phyloP scores from a whole-genome alignment of 2,797 vertebrate species.

The Ptychadena robeensis region DNA sequence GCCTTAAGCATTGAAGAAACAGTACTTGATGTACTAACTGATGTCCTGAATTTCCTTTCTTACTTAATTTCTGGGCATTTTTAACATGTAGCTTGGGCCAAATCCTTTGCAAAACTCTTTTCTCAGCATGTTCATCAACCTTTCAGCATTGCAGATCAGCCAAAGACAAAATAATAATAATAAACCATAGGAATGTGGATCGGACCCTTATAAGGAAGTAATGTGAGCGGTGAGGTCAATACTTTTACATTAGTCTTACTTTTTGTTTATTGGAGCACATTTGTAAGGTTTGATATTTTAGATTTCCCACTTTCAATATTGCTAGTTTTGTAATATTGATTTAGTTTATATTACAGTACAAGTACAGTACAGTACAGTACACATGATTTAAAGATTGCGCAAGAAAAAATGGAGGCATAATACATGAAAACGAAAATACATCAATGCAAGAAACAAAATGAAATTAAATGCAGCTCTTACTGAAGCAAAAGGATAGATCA shows the following conservation, averaged over 20 bases:
- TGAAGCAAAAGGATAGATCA: too few relatives aligned
- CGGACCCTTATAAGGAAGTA: constrained; percentile 51
- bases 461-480: too few relatives aligned
- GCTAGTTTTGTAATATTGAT: background rate
- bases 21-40: constrained; percentile 76
- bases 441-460: too few relatives aligned
- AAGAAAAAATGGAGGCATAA: too few relatives aligned
- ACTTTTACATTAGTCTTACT: constrained; percentile 9
- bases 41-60: constrained; percentile 76
- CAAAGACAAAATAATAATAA: constrained; percentile 70
- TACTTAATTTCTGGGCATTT: constrained; percentile 54
- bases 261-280: background rate
- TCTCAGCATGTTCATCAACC: constrained; percentile 71
- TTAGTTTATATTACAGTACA: background rate
- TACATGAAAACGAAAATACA: too few relatives aligned
- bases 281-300: background rate
- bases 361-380: background rate
- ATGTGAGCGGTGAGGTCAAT: constrained; percentile 10
- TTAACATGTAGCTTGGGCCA: constrained; percentile 32
- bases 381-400: background rate
- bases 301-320: background rate
- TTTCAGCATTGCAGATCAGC: constrained; percentile 65
- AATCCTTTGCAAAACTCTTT: constrained; percentile 54
- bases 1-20: constrained; percentile 73
- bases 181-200: constrained; percentile 41